Percentiles rank a stretch among this genome's conserved stretches.
phyloP scores from a whole-genome alignment of 1,140 invertebrate species.

The Potamilus streckersoni region DNA sequence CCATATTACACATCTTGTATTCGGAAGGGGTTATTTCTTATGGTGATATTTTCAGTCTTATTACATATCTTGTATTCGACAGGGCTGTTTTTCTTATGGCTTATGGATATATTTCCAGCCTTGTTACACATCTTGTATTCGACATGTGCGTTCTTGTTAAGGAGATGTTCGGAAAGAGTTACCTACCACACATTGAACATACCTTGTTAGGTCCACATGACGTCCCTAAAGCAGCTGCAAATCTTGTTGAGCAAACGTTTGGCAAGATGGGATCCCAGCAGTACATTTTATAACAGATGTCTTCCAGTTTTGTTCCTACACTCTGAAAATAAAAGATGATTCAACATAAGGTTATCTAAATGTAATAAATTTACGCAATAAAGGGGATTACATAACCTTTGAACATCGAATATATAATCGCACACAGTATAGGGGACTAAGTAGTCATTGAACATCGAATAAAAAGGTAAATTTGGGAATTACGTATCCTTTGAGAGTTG shows the following conservation, averaged over 20 bases:
- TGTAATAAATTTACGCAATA: too few relatives aligned
- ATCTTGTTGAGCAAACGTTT: slow-evolving; percentile 24
- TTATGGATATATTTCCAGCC: too few relatives aligned
- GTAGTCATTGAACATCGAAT: too few relatives aligned
- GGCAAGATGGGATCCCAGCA: slow-evolving; percentile 21
- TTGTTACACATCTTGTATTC: background rate
- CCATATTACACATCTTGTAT: background rate
- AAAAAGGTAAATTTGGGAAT: too few relatives aligned
- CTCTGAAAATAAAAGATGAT: slow-evolving; percentile 5
- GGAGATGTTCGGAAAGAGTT: background rate
- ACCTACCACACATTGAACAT: background rate
- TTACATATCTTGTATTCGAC: background rate
- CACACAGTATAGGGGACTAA: too few relatives aligned
- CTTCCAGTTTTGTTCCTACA: slow-evolving; percentile 14
- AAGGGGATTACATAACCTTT: too few relatives aligned
- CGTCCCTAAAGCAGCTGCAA: slow-evolving; percentile 15
- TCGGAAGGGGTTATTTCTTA: background rate
- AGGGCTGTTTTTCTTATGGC: background rate
- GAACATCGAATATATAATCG: too few relatives aligned
- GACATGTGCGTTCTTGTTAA: background rate
- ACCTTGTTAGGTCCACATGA: slow-evolving; percentile 21
- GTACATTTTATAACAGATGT: slow-evolving; percentile 27
- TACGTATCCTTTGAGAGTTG: too few relatives aligned
- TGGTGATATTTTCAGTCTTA: background rate
- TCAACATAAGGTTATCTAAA: too few relatives aligned